Evolutionary conservation across 2,113 vertebrate species (phyloP), one percentile per base, ranked within the genome.

Genomic region (Clinocottus analis): DNA sequence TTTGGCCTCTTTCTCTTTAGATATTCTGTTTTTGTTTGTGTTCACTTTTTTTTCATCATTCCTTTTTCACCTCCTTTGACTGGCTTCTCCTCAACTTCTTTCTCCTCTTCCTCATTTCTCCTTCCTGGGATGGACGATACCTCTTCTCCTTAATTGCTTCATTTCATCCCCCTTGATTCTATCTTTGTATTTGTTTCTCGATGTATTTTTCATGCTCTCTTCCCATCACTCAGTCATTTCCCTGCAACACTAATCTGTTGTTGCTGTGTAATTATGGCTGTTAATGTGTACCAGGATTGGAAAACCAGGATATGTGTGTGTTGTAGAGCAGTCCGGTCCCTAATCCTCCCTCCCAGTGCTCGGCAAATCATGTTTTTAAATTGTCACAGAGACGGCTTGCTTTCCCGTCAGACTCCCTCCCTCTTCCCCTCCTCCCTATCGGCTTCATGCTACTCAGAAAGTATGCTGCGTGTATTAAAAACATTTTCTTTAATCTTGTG

Each of bases 231-330:
- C 70, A 25, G 55, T 83, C 41, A 66, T 65, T 77, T 83, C 58
- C 37, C 83, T 86, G 87, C 87, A 82, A 88, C 87, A 81, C 83
- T 92, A 91, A 92, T 93, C 90, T 79, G 35, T 85, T 89, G 88
- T 90, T 83, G 80, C 75, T 47, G 41, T 85, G 89, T 92, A 93
- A 93, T 94, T 92, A 82, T 82, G 62, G 75, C 59, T 90, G 84
- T 89, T 92, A 92, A 85, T 92, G 83, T 91, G 84, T 87, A 89
- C 79, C 35, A 79, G 89, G 91, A 94, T 94, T 91, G 93, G 84
- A 91, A 87, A 56, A 67, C 75, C 17, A 65, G 56, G 67, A 76
- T 82, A 13, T 71, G 59, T 82, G 59, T 55, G 66, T 77, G 66
- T 79, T 71, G 73, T 27, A 35, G 63, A 83, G 73, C 74, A 37